Evolutionary conservation across 2,113 vertebrate genomes (phyloP), one percentile per base, ranked within the genome.

Genomic region (Nesospiza acunhae): DNA sequence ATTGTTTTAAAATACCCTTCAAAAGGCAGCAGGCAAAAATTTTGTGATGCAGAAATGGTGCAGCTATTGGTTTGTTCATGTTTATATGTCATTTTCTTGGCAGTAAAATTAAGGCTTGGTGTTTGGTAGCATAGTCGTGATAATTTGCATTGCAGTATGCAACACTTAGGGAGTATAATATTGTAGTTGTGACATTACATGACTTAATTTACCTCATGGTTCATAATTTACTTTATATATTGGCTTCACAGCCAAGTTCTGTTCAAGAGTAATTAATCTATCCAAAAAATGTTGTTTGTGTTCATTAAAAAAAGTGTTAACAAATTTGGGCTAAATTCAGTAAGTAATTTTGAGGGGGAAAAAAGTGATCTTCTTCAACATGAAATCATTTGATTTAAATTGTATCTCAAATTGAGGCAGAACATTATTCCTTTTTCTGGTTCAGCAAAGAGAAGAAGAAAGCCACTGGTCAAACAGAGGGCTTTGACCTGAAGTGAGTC

Each of bases 41-140:
- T 19, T 56, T 56, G 12, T 60, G 31, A 60, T 68, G 64, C 19
- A 67, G 60, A 60, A 88, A 55, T 3, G 7, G 59, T 62, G 52
- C 24, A 68, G 3, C 62, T 89, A 64, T 84, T 93, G 82, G 41
- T 92, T 93, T 92, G 68, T 86, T 91, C 76, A 1, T 84, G 88
- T 84, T 93, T 92, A 47, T 70, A 37, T 95, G 94, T 72, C 93
- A 72, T 90, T 95, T 96, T 93, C 90, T 94, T 96, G 93, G 94
- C 90, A 92, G 72, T 52, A 60, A 72, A 60, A 80, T 74, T 77
- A 81, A 75, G 56, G 39, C 60, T 70, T 96, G 72, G 46, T 93
- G 78, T 83, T 91, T 91, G 78, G 72, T 93, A 78, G 85, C 77
- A 70, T 39, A 69, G 79, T 86, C 86, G 77, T 90, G 79, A 85